Base-by-base conservation (phyloP, 2,888 invertebrate genomes). In the Beris morrisii region DNA sequence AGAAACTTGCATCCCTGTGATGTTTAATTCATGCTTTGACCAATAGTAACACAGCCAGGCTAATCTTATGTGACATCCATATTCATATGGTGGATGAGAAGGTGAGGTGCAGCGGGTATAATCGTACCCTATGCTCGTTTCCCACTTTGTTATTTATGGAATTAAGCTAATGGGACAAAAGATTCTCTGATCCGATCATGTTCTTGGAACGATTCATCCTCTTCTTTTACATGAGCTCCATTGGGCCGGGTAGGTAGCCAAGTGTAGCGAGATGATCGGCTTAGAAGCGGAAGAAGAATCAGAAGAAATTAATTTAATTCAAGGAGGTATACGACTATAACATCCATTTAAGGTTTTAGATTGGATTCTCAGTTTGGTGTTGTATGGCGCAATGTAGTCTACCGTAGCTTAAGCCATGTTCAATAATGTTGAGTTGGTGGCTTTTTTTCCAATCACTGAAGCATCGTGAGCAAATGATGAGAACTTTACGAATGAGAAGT, bases 111-210 rank as follows among this genome's bases (percentile, higher is more conserved):
- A 38, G 5, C 38, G 38, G 38, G 38, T 38, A 55, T 13, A 38
- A 43, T 56, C 44, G 55, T 57, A 57, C 31, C 52, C 38, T 38
- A 38, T 38, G 38, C 7, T 9, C 38, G 38, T 38, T 38, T 52
- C 32, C 11, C 11, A 32, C 55, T 54, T 59, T 28, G 43, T 53
- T 59, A 53, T 57, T 64, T 48, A 57, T 45, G 64, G 67, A 67
- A 67, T 67, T 67, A 64, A 67, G 64, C 64, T 67, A 67, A 67
- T 67, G 54, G 67, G 67, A 46, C 67, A 67, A 45, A 28, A 46
- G 64, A 38, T 15, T 44, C 43, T 64, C 28, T 31, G 28, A 64
- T 56, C 32, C 22, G 28, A n/a, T 50, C 38, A 48, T 28, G 28
- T 11, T 56, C 59, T 45, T 55, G 30, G 63, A 59, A 61, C 58